Percentiles rank a stretch among this genome's conserved stretches.
Evolutionary conservation across 1,140 invertebrate species (phyloP).

Genomic region (Aplysia californica): DNA sequence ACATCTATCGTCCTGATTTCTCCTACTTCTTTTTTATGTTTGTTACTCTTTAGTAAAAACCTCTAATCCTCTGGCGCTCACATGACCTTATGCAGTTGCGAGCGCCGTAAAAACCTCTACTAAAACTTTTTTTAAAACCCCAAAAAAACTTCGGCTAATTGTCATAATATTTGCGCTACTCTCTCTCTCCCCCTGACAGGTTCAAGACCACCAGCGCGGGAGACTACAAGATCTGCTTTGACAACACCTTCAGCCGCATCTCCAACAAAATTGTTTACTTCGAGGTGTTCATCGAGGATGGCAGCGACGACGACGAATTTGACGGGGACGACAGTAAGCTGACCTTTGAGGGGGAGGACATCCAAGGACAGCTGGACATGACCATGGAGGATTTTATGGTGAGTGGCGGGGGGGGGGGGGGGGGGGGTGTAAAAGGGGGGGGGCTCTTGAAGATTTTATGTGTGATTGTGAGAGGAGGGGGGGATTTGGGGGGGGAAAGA

Average conservation of each 20-base stretch:
- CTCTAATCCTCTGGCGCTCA: not conserved
- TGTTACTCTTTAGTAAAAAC: not conserved
- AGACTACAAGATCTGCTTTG: slow-evolving; percentile 85
- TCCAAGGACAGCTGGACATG: slow-evolving; percentile 72
- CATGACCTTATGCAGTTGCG: not conserved
- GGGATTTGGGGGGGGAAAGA: too few relatives aligned
- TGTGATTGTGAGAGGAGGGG: too few relatives aligned
- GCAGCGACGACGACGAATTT: slow-evolving; percentile 73
- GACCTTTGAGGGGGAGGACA: slow-evolving; percentile 71
- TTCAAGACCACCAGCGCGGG: slow-evolving; percentile 71
- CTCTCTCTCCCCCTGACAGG: slow-evolving; percentile 38
- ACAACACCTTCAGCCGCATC: slow-evolving; percentile 84
- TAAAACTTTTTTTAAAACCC: too few relatives aligned
- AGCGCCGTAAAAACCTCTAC: too few relatives aligned
- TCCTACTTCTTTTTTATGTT: not conserved
- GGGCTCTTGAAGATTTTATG: slow-evolving; percentile 72
- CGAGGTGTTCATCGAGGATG: slow-evolving; percentile 78
- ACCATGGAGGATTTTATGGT: slow-evolving; percentile 76
- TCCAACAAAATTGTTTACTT: slow-evolving; percentile 85
- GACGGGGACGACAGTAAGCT: slow-evolving; percentile 74
- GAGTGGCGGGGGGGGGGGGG: slow-evolving; percentile 73
- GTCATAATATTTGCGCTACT: not conserved
- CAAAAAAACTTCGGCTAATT: not conserved
- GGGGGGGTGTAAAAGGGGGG: too few relatives aligned
- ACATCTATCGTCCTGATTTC: not conserved